Base-by-base conservation (phyloP, 1,140 invertebrate genomes). In the Belonocnema kinseyi region DNA sequence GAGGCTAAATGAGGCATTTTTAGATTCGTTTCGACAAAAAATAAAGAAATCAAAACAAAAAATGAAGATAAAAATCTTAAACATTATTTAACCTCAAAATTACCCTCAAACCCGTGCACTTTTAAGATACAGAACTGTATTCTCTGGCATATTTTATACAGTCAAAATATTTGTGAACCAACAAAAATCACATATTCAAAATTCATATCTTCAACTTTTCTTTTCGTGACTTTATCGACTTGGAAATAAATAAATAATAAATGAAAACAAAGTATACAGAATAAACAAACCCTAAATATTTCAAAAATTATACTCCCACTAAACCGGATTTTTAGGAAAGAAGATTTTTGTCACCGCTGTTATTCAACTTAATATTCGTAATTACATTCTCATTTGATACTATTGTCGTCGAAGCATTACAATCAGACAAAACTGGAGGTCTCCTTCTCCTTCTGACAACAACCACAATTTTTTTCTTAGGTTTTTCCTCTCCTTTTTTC, bases 391-490 rank as follows among this genome's bases (percentile, higher is more conserved):
- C 21, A 40, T 74, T 74, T 5, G 50, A 46, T 11, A 86, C 66
- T 50, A 87, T 52, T 16, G 80, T 86, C 80, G 83, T 82, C 12
- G 85, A 82, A 8, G 81, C 80, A 7, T 84, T 83, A 50, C 54
- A 82, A 50, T 88, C 82, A 13, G 80, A 78, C 16, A 89, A 75
- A 19, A 75, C 72, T 6, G 85, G 74, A 8, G 82, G 80, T 77
- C 76, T 87, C 21, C 75, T 82, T n/a, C 86, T 81, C 50, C 80
- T 77, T 3, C 70, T 76, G 16, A 85, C 70, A 3, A 86, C 46
- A 50, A 84, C 21, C 17, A 84, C 58, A 58, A 72, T 40, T 5
- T 12, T 75, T 33, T 72, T 50, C 8, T 74, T 16, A 10, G 50
- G 46, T 61, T 80, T 21, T 4, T 46, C 12, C 14, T 40, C 19